Evolutionary conservation across 2,113 vertebrate species (phyloP).

Genomic region (Gobio gobio): DNA sequence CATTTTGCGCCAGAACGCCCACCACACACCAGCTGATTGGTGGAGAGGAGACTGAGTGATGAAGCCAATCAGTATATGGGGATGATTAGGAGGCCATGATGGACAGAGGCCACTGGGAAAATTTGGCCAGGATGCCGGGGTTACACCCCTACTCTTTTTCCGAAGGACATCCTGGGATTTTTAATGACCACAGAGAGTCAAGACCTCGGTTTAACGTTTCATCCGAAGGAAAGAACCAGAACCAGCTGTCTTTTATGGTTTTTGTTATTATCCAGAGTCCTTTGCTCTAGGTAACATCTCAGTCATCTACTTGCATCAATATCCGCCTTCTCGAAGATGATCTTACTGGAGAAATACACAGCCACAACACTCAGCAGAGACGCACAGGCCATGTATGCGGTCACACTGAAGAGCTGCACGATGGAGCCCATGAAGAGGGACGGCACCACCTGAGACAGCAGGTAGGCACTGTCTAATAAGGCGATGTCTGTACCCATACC

Average conservation of each 20-base stretch:
- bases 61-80: no score
- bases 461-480: conserved; percentile 86
- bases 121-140: no score
- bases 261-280: not conserved
- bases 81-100: no score
- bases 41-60: no score
- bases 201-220: no score
- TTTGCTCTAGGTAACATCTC: not conserved
- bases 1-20: no score
- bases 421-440: conserved; percentile 84
- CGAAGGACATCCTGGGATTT: no score
- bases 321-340: conserved; percentile 82
- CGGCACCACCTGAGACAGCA: conserved; percentile 86
- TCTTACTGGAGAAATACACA: conserved; percentile 82
- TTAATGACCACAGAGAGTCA: no score
- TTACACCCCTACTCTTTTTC: no score
- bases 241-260: not conserved
- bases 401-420: conserved; percentile 84
- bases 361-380: conserved; percentile 80
- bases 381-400: conserved; percentile 82
- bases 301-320: conserved; percentile 60
- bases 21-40: no score
- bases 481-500: conserved; percentile 88
- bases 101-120: no score
- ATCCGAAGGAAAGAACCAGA: not conserved